A percentile compares a stretch with the other conserved stretches of the same genome.
These are phyloP conservation scores for Cyprichromis sp. DNA, from an alignment of 2,113 vertebrate genomes.

Conservation along the genomic window DNA sequence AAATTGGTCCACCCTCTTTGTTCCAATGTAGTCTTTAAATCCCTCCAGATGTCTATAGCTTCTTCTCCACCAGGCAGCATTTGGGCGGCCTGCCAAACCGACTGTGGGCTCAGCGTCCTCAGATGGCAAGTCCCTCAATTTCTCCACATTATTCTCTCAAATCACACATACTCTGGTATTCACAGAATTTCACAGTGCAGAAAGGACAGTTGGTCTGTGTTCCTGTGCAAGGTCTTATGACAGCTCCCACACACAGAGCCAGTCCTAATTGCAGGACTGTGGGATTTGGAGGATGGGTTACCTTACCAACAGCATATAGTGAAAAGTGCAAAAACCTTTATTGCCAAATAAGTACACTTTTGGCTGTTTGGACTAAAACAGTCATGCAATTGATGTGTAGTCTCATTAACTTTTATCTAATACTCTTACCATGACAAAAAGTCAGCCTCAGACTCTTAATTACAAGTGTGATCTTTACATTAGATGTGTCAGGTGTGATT, in stretches of 20 bases:
- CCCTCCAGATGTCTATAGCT: constrained; percentile 37
- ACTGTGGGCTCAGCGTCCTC: constrained; percentile 34
- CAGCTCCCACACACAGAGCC: constrained; percentile 27
- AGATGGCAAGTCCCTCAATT: constrained; percentile 28
- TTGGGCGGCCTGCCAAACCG: constrained; percentile 17
- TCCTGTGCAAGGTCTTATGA: constrained; percentile 24
- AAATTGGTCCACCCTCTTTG: constrained; percentile 32
- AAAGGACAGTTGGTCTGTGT: constrained; percentile 42
- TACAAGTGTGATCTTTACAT: not conserved
- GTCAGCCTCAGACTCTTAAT: not conserved
- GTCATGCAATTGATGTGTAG: not conserved
- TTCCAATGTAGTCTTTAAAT: constrained; percentile 25
- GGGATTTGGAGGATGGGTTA: not conserved
- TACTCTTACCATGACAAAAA: not conserved
- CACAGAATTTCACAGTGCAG: constrained; percentile 33
- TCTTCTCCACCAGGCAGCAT: constrained; percentile 3
- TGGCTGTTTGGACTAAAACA: not conserved
- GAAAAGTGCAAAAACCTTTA: not conserved
- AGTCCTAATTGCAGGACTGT: not conserved
- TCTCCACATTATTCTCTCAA: constrained; percentile 31
- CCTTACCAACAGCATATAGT: not conserved
- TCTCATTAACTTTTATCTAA: not conserved
- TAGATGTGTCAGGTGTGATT: not conserved
- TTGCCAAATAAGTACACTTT: not conserved
- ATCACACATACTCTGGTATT: constrained; percentile 41